Evolutionary conservation across 2,888 invertebrate genomes (phyloP), one percentile per base, ranked within the genome.

Genomic region (Protophormia terraenovae): DNA sequence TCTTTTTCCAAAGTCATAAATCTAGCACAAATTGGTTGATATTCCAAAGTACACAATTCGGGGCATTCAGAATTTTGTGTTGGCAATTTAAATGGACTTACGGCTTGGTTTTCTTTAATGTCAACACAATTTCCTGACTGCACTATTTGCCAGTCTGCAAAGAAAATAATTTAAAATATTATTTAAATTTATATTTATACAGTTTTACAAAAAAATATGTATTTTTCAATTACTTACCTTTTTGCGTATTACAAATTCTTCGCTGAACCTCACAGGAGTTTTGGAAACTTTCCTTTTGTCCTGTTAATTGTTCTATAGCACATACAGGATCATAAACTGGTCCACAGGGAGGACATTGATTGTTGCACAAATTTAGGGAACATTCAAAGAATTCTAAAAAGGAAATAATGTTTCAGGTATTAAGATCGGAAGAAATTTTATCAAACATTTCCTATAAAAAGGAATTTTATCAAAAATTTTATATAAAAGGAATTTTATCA

Each of bases 281-380:
- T 4, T 60, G 8, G 24, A 83, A 84, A 1, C 41, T 78, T 27
- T 45, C 50, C 24, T 16, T 14, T 22, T 60, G 12, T 1, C 69
- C 50, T 0, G 47, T 50, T 2, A 41, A 27, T 5, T 58, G 1
- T 6, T 81, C 50, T 12, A 72, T 29, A 7, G 80, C 87, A 67
- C 88, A 88, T 6, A 87, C 80, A 0, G 87, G 87, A 3, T 79
- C 38, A 38, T 73, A 29, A 10, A 67, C 27, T 19, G 58, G 35
- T 10, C 3, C 12, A 45, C 87, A 87, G 6, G 24, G 19, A 2
- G 58, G 45, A 24, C 84, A 79, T 16, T 53, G 29, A 8, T 79
- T 41, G 47, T 75, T 67, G 27, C 84, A 84, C 1, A 16, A 66
- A 16, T 32, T 67, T 24, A 81, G 41, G 8, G 80, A 60, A 22